phyloP scores from a whole-genome alignment of 2,797 vertebrate genomes.

The Remorina albescens region DNA sequence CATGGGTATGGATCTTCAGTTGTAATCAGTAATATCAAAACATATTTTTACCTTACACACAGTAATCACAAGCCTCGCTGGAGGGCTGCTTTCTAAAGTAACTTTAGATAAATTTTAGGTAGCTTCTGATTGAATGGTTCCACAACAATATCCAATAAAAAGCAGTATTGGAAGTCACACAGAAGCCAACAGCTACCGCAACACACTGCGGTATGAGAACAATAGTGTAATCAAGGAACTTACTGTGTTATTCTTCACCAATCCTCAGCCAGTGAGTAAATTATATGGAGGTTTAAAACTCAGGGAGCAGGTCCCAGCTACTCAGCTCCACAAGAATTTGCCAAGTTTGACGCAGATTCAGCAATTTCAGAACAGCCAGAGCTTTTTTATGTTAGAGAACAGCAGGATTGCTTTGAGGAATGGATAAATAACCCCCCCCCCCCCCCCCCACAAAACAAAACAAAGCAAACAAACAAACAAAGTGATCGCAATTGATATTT shows the following conservation, averaged over 20 bases:
- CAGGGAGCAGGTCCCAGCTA: constrained; percentile 22
- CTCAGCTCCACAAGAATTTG: constrained; percentile 59
- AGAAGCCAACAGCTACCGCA: neutral
- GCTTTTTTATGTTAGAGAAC: constrained; percentile 23
- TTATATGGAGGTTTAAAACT: constrained; percentile 19
- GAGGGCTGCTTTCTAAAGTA: constrained; percentile 10
- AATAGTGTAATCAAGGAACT: constrained; percentile 42
- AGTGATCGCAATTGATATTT: neutral
- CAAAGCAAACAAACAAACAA: too few species aligned
- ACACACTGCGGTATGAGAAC: constrained; percentile 17
- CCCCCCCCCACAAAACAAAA: too few species aligned
- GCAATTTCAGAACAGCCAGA: constrained; percentile 61
- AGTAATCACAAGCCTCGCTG: neutral
- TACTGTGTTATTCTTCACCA: constrained; percentile 23
- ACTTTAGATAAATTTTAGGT: neutral
- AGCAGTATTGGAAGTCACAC: constrained; percentile 1
- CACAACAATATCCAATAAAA: constrained; percentile 9
- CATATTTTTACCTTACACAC: neutral
- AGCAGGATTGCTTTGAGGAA: constrained; percentile 12
- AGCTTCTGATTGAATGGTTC: neutral
- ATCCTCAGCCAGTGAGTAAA: constrained; percentile 19
- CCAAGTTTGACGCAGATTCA: constrained; percentile 71
- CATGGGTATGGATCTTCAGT: constrained; percentile 28
- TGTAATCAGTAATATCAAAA: constrained; percentile 8
- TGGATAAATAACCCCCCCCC: too few species aligned